Conservation (phyloP, 1,140 invertebrate species). For the Gyrodactylus bullatarudis region DNA sequence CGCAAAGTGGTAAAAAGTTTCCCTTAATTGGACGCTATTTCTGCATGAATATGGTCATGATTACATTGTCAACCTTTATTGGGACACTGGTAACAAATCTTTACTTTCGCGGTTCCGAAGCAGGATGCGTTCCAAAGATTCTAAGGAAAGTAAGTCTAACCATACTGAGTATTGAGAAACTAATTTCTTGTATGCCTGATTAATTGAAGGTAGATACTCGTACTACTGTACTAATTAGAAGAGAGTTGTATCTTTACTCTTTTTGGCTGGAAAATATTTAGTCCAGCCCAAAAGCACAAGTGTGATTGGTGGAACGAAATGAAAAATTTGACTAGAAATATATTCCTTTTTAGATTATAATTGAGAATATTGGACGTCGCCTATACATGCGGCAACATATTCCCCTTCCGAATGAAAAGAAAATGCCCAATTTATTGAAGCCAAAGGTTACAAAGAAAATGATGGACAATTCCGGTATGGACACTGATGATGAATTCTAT, state of each 20-base stretch:
- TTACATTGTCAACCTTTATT: slow-evolving; percentile 11
- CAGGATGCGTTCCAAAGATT: neutral
- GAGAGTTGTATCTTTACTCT: no score
- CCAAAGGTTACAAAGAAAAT: neutral
- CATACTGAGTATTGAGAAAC: no score
- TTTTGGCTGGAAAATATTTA: no score
- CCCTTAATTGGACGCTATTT: slow-evolving; percentile 9
- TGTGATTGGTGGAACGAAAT: no score
- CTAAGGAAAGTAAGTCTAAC: neutral
- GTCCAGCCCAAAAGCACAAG: no score
- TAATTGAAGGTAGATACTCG: no score
- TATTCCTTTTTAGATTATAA: slow-evolving; percentile 3
- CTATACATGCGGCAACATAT: neutral
- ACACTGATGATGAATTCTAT: neutral
- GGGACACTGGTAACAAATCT: slow-evolving; percentile 11
- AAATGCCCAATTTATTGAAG: neutral
- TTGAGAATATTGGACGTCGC: neutral
- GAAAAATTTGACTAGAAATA: neutral
- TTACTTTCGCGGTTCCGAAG: neutral
- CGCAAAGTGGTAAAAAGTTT: slow-evolving; percentile 3
- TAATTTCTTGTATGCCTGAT: no score
- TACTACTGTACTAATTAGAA: no score
- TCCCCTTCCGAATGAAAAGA: neutral
- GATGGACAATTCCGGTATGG: no score
- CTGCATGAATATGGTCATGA: slow-evolving; percentile 11